Conservation (phyloP, 2,888 invertebrate genomes). For the Eudemis profundana region DNA sequence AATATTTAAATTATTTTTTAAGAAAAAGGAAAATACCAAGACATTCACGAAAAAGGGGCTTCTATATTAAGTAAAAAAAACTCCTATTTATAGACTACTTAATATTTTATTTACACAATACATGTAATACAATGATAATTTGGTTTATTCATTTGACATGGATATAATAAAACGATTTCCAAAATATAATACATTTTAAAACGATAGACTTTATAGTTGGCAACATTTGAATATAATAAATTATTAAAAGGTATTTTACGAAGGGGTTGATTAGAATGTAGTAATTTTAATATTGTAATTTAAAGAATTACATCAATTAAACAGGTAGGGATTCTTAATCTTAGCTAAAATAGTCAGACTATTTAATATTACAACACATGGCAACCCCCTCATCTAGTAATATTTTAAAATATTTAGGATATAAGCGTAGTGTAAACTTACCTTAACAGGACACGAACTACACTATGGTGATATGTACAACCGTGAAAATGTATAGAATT, state of each 20-base stretch:
- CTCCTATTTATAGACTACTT: constrained; percentile 1
- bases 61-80: constrained; percentile 2
- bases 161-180: constrained; percentile 6
- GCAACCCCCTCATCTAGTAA: neutral
- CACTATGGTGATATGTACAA: constrained; percentile 28
- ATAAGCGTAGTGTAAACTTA: constrained; percentile 41
- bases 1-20: too few relatives aligned
- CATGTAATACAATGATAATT: constrained; percentile 18
- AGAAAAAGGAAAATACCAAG: too few relatives aligned
- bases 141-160: constrained; percentile 36
- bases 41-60: neutral
- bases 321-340: too few relatives aligned
- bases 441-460: constrained; percentile 21
- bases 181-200: constrained; percentile 6
- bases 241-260: neutral
- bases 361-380: neutral
- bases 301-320: too few relatives aligned
- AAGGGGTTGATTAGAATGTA: neutral
- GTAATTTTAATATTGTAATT: neutral
- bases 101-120: constrained; percentile 39
- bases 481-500: constrained; percentile 2
- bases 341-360: neutral
- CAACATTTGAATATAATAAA: constrained; percentile 12
- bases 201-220: constrained; percentile 25
- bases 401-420: constrained; percentile 16